phyloP scores from a whole-genome alignment of 2,113 vertebrate genomes.

The Pseudolaguvia tuberculata region DNA sequence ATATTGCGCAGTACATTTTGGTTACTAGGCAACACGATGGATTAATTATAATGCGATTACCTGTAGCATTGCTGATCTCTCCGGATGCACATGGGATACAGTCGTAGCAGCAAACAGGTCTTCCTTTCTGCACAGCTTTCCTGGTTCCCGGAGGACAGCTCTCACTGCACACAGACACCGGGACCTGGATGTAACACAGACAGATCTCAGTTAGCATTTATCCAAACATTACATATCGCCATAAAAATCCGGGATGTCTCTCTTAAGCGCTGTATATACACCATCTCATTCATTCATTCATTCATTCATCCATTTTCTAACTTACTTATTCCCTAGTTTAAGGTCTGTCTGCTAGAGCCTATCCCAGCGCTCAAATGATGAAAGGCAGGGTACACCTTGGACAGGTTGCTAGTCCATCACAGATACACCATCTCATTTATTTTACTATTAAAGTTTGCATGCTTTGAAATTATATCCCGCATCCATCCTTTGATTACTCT shows the following conservation, averaged over 20 bases:
- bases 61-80: constrained; percentile 56
- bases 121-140: constrained; percentile 55
- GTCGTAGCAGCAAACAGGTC: constrained; percentile 58
- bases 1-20: too few relatives aligned
- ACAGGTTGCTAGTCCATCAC: too few relatives aligned
- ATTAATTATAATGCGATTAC: too few relatives aligned
- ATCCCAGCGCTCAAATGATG: too few relatives aligned
- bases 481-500: not conserved
- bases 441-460: not conserved
- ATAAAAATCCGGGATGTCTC: not conserved
- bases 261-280: not conserved
- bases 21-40: too few relatives aligned
- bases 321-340: too few relatives aligned
- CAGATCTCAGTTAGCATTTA: not conserved
- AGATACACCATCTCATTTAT: not conserved
- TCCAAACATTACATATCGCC: not conserved
- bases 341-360: too few relatives aligned
- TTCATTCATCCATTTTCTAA: too few relatives aligned
- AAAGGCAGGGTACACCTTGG: too few relatives aligned
- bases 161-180: constrained; percentile 53
- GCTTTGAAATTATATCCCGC: not conserved
- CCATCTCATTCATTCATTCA: not conserved
- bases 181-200: constrained; percentile 38
- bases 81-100: constrained; percentile 56
- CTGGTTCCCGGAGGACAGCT: constrained; percentile 52